Evolutionary conservation across 2,797 vertebrate genomes (phyloP).

Genomic region (Fringilla coelebs): DNA sequence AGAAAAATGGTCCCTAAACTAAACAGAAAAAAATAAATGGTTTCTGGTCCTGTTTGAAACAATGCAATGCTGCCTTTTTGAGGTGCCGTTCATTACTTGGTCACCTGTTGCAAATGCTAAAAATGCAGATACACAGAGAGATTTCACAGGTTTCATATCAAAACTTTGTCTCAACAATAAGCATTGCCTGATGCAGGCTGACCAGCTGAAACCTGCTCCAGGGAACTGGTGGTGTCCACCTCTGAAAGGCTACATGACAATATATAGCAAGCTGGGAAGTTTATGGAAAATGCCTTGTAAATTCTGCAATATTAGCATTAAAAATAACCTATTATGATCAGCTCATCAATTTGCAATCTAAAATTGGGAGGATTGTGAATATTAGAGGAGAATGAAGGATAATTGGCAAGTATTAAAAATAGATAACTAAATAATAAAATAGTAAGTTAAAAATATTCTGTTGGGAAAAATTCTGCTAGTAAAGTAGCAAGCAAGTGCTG

Average conservation of each 20-base stretch:
- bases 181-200: not conserved
- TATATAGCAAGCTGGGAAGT: not conserved
- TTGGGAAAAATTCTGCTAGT: not conserved
- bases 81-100: not conserved
- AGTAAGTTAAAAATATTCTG: not conserved
- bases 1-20: not conserved
- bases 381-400: not conserved
- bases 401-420: not conserved
- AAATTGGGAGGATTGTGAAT: not conserved
- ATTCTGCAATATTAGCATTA: not conserved
- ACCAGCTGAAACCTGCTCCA: not conserved
- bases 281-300: not conserved
- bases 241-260: not conserved
- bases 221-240: not conserved
- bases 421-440: not conserved
- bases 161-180: not conserved
- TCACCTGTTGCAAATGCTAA: not conserved
- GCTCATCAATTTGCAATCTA: not conserved
- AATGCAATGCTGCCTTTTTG: not conserved
- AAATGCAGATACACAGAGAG: not conserved
- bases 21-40: not conserved
- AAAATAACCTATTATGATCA: not conserved
- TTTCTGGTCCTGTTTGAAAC: not conserved
- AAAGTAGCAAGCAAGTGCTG: not conserved
- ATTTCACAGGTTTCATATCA: not conserved